A percentile compares a stretch with the other conserved stretches of the same genome.
These are phyloP conservation scores for Drosophila repletoides DNA, from an alignment of 1,140 invertebrate species.

Conservation along the genomic window DNA sequence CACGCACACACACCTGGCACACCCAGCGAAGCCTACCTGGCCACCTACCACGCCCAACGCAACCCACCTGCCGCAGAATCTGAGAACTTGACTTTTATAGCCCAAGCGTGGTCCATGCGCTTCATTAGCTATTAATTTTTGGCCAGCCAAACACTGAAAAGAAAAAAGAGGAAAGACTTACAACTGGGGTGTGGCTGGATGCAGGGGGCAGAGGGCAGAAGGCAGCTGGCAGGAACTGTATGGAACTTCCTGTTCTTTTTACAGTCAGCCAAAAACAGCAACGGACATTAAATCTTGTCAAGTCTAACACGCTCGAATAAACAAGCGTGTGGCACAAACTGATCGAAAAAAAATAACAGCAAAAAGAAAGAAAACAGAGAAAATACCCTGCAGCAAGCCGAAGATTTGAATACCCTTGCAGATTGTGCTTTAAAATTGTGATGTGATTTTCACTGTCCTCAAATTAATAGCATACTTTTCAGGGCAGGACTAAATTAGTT, in stretches of 20 bases:
- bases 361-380: conserved; percentile 27
- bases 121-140: conserved; percentile 75
- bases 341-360: conserved; percentile 39
- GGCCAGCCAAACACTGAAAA: background rate
- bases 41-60: no score
- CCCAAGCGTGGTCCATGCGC: conserved; percentile 44
- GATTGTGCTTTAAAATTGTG: no score
- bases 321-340: conserved; percentile 32
- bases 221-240: no score
- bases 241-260: conserved; percentile 8
- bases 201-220: no score
- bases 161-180: background rate
- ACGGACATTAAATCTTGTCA: conserved; percentile 44
- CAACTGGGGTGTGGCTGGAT: background rate
- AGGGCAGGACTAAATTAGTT: no score
- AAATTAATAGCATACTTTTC: no score
- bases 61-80: background rate
- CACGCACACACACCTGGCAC: background rate
- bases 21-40: no score
- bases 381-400: conserved; percentile 38
- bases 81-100: conserved; percentile 62
- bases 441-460: no score
- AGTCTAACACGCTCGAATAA: conserved; percentile 37
- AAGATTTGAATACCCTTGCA: no score
- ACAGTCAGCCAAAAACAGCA: conserved; percentile 9